A percentile compares a stretch with the other conserved stretches of the same genome.
These are phyloP conservation scores for Tanytarsus gracilentus DNA, from an alignment of 2,888 invertebrate species.

Conservation along the genomic window DNA sequence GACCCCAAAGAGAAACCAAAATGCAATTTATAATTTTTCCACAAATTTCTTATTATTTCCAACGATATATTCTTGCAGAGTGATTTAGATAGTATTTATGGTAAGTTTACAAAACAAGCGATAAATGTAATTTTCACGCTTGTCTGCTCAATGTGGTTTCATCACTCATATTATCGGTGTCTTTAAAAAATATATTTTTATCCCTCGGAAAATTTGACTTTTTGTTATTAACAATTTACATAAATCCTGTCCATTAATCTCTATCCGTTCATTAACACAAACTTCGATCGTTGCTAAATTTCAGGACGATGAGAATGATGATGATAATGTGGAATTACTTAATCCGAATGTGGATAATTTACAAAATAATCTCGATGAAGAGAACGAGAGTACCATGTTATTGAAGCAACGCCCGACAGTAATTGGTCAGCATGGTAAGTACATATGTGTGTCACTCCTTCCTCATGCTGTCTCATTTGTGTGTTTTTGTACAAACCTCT, in stretches of 20 bases:
- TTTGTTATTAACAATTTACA: not conserved
- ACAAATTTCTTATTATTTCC: not conserved
- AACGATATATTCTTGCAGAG: not conserved
- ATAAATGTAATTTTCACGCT: not conserved
- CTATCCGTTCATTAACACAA: not conserved
- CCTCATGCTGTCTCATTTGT: slow-evolving; percentile 6
- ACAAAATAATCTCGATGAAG: slow-evolving; percentile 38
- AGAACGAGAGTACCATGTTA: slow-evolving; percentile 45
- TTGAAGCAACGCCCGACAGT: slow-evolving; percentile 37
- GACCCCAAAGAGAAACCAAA: not conserved
- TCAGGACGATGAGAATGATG: slow-evolving; percentile 42
- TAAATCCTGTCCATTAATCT: not conserved
- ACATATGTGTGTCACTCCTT: too few species aligned
- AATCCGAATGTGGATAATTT: slow-evolving; percentile 1
- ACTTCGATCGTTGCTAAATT: too few species aligned
- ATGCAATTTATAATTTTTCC: not conserved
- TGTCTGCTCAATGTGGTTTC: slow-evolving; percentile 10
- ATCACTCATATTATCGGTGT: not conserved
- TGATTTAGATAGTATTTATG: not conserved
- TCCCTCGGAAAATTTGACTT: not conserved
- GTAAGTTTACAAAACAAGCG: not conserved
- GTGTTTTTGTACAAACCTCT: not conserved
- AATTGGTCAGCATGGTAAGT: slow-evolving; percentile 30
- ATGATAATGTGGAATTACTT: slow-evolving; percentile 38
- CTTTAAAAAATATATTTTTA: not conserved